Base-by-base conservation (phyloP, 1,140 invertebrate genomes). In the Scaptomyza pallida region DNA sequence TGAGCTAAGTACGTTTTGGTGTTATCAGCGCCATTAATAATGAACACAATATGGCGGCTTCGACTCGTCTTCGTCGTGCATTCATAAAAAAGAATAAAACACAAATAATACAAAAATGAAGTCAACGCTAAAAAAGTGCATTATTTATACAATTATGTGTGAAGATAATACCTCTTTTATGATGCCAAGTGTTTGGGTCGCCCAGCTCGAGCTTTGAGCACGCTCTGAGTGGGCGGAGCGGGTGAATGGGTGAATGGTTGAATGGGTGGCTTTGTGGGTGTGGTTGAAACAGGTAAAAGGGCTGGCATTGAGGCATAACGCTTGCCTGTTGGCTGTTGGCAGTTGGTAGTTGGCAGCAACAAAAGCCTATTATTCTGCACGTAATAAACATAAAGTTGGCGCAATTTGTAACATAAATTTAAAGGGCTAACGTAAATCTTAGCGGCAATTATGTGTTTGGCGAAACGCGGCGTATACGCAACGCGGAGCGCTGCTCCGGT, bases 311-410 rank as follows among this genome's bases (percentile, higher is more conserved):
- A 47, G 30, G 56, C 26, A 51, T 43, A 51, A 55, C 45, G 21
- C 33, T 33, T 56, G 51, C 41, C 48, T 48, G 60, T 26, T 65
- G 47, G 56, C 52, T 48, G 62, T 40, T 67, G 35, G 54, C 43
- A 16, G 61, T 56, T 64, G 68, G 44, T 54, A 57, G 67, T 68
- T 72, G 73, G 70, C 60, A 65, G 41, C 72, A 75, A 78, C 75
- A 78, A 75, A 76, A 79, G 77, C 78, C 77, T 79, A 79, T 81
- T 81, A 81, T 80, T 82, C 74, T 74, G 78, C 79, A 82, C 79
- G 79, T 82, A 82, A 82, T 82, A 82, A 81, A 81, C 79, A 82
- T 82, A 82, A 81, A 82, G 78, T 71, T 81, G 70, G 74, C 70
- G 73, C 74, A 77, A 81, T 82, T 82, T 81, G 74, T 75, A 82